These are phyloP conservation scores for Thereva nobilitata DNA, from an alignment of 2,888 invertebrate species.

Conservation along the genomic window DNA sequence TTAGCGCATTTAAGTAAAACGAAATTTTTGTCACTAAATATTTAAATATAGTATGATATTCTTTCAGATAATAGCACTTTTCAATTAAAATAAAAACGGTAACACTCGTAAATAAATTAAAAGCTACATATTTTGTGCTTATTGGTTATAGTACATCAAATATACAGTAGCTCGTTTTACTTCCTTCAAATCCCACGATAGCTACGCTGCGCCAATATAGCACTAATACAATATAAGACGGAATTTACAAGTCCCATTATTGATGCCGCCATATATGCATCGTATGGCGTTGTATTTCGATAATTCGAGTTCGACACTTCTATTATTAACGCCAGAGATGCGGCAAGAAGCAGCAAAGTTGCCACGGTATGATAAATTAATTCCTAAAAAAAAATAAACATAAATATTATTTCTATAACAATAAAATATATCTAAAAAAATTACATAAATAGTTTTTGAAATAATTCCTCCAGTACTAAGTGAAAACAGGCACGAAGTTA, in stretches of 20 bases:
- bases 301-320: conserved; percentile 61
- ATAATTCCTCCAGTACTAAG: conserved; percentile 81
- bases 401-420: conserved; percentile 6
- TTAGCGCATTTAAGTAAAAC: too few relatives aligned
- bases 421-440: conserved; percentile 35
- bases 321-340: conserved; percentile 70
- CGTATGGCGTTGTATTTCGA: conserved; percentile 59
- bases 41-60: too few relatives aligned
- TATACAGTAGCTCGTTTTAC: neutral
- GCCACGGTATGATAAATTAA: conserved; percentile 79
- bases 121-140: too few relatives aligned
- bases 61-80: too few relatives aligned
- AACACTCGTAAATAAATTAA: too few relatives aligned
- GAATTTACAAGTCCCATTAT: conserved; percentile 75
- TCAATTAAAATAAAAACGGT: too few relatives aligned
- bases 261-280: conserved; percentile 72
- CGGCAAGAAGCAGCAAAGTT: conserved; percentile 71
- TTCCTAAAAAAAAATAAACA: conserved; percentile 66
- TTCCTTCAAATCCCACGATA: conserved; percentile 71
- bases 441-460: conserved; percentile 67
- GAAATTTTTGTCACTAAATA: too few relatives aligned
- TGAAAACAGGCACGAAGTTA: conserved; percentile 76
- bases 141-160: neutral
- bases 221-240: conserved; percentile 74
- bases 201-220: conserved; percentile 74